Percentiles rank a stretch among this genome's conserved stretches.
Evolutionary conservation across 2,797 vertebrate species (phyloP).

Genomic region (Tenualosa ilisha): DNA sequence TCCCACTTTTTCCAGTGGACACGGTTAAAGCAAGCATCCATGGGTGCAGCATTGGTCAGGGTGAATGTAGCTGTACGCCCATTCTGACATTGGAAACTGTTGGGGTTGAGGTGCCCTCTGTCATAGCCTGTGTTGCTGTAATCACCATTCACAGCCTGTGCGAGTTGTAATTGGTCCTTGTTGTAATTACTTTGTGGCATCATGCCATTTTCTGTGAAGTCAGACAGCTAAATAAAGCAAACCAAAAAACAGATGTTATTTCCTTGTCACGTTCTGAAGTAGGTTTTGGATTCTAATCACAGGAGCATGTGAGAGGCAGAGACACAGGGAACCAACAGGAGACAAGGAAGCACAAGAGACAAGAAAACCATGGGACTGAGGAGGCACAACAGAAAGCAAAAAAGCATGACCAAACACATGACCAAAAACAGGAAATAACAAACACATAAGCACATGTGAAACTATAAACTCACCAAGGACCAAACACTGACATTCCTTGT

Average conservation of each 20-base stretch:
- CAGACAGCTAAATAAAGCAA: constrained; percentile 7
- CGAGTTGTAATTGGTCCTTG: neutral
- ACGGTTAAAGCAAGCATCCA: constrained; percentile 37
- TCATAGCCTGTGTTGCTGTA: constrained; percentile 34
- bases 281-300: too few relatives aligned
- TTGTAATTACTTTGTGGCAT: neutral
- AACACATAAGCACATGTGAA: too few relatives aligned
- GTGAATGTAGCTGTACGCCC: constrained; percentile 37
- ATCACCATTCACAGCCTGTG: constrained; percentile 36
- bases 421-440: too few relatives aligned
- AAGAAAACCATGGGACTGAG: too few relatives aligned
- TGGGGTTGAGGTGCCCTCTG: constrained; percentile 43
- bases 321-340: too few relatives aligned
- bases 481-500: too few relatives aligned
- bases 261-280: too few relatives aligned
- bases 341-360: too few relatives aligned
- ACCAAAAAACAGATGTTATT: neutral
- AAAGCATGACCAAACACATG: too few relatives aligned
- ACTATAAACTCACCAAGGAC: too few relatives aligned
- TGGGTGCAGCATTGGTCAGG: constrained; percentile 40
- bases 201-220: neutral
- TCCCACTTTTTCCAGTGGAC: constrained; percentile 14
- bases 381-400: too few relatives aligned
- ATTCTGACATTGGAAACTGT: neutral
- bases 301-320: too few relatives aligned